Evolutionary conservation across 92 coral and sea anemone genomes (phyloP).

Genomic region (Epizoanthus rinbou): DNA sequence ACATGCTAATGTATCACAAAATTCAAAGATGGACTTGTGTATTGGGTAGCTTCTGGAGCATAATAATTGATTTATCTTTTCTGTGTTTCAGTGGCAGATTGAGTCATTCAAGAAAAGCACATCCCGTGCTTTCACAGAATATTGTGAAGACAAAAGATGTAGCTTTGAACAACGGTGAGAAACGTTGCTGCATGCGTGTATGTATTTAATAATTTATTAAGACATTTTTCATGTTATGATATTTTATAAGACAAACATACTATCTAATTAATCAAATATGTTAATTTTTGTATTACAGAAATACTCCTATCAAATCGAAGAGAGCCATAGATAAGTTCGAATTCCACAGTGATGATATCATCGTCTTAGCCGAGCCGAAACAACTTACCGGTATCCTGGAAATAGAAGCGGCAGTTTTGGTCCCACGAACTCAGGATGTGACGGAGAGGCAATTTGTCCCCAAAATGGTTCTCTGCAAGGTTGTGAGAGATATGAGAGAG

Average conservation of each 20-base stretch:
- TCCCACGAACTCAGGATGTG: constrained; percentile 1
- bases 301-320: not conserved
- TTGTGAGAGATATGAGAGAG: constrained; percentile 29
- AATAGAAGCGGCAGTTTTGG: constrained; percentile 43
- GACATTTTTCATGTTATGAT: no score
- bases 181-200: not conserved
- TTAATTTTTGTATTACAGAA: not conserved
- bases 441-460: constrained; percentile 24
- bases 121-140: constrained; percentile 48
- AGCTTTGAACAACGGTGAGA: constrained; percentile 33
- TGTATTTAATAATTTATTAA: no score
- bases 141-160: constrained; percentile 35
- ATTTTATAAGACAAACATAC: no score
- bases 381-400: not conserved
- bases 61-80: not conserved
- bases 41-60: no score
- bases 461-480: constrained; percentile 33
- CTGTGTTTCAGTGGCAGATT: constrained; percentile 36
- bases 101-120: constrained; percentile 41
- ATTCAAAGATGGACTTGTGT: no score
- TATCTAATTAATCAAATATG: not conserved
- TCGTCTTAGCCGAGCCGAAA: constrained; percentile 36
- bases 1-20: no score
- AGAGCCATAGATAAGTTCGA: not conserved
- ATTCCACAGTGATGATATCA: constrained; percentile 28